Conservation (phyloP, 1,140 invertebrate species). For the Drosophila mayri region DNA sequence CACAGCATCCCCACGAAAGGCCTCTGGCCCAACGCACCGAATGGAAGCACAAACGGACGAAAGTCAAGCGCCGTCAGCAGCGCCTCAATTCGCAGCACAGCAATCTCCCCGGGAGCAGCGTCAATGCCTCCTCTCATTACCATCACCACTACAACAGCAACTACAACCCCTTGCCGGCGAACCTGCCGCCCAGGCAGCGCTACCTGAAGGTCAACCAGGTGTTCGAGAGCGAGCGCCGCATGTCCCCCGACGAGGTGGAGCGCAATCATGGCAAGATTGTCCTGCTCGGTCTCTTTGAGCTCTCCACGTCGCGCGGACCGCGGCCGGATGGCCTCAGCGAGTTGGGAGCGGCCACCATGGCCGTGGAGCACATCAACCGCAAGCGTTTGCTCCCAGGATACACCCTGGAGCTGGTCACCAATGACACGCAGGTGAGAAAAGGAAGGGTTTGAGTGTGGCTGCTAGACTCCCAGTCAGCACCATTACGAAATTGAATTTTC, state of each 20-base stretch:
- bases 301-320: slow-evolving; percentile 87
- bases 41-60: slow-evolving; percentile 67
- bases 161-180: slow-evolving; percentile 1
- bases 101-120: slow-evolving; percentile 63
- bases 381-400: slow-evolving; percentile 89
- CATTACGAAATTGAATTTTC: slow-evolving; percentile 81
- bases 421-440: slow-evolving; percentile 91
- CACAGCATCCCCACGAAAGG: slow-evolving; percentile 20
- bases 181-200: slow-evolving; percentile 55
- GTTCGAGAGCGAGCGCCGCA: slow-evolving; percentile 76
- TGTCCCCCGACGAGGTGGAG: slow-evolving; percentile 67
- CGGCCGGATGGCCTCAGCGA: slow-evolving; percentile 90
- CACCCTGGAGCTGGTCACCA: slow-evolving; percentile 89
- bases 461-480: background rate
- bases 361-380: slow-evolving; percentile 90
- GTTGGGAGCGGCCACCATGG: slow-evolving; percentile 90
- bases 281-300: slow-evolving; percentile 91
- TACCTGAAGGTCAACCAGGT: slow-evolving; percentile 82
- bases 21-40: slow-evolving; percentile 23
- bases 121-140: slow-evolving; percentile 34
- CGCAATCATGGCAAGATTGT: slow-evolving; percentile 85
- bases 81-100: slow-evolving; percentile 66
- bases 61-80: slow-evolving; percentile 75
- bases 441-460: background rate
- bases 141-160: slow-evolving; percentile 4